Percentiles rank a stretch among this genome's conserved stretches.
Evolutionary conservation across 2,888 invertebrate genomes (phyloP).

Genomic region (Neelides folsomi): DNA sequence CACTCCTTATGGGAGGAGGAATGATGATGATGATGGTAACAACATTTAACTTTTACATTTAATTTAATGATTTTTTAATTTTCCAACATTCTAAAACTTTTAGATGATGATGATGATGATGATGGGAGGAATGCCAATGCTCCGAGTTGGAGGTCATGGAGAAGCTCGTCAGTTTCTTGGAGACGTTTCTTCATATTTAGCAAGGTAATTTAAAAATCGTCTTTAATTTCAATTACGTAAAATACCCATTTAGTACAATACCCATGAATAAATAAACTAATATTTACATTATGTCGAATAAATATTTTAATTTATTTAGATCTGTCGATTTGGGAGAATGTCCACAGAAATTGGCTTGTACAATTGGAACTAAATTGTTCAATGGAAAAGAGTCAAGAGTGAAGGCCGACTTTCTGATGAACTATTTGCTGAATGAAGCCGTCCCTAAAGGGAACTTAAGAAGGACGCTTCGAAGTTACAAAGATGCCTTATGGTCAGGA

Average conservation of each 20-base stretch:
- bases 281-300: too few relatives aligned
- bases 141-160: slow-evolving; percentile 7
- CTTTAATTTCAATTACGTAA: too few relatives aligned
- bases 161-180: slow-evolving; percentile 9
- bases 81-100: background rate
- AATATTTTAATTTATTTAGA: slow-evolving; percentile 2
- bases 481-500: slow-evolving; percentile 19
- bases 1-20: slow-evolving; percentile 18
- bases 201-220: too few relatives aligned
- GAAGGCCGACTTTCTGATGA: slow-evolving; percentile 17
- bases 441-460: slow-evolving; percentile 17
- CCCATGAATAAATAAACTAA: too few relatives aligned
- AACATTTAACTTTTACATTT: too few relatives aligned
- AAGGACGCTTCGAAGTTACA: slow-evolving; percentile 10
- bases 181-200: too few relatives aligned
- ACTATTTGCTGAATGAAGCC: slow-evolving; percentile 19
- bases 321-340: slow-evolving; percentile 24
- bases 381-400: slow-evolving; percentile 10
- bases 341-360: slow-evolving; percentile 19
- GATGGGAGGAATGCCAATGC: slow-evolving; percentile 1
- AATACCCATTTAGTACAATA: too few relatives aligned
- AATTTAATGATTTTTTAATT: too few relatives aligned
- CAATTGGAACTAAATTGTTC: slow-evolving; percentile 16
- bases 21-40: slow-evolving; percentile 8
- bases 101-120: slow-evolving; percentile 13